phyloP scores from a whole-genome alignment of 37 sponge, comb jelly and placozoan species.

The Chondrosia reniformis region DNA sequence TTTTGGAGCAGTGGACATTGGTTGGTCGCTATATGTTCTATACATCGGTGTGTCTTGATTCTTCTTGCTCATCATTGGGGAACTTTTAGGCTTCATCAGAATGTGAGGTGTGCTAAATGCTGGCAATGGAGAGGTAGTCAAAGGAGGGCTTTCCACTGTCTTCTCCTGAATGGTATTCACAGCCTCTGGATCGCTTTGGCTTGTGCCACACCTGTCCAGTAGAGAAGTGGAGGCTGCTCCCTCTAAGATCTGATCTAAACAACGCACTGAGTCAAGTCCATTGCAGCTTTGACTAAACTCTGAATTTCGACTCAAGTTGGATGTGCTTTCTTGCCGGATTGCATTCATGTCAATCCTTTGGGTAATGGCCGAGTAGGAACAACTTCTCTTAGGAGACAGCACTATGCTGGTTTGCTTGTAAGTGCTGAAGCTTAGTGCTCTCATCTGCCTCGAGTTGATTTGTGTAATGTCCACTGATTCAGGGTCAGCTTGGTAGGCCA shows the following conservation, averaged over 20 bases:
- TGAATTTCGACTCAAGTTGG: background rate
- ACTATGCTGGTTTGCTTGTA: background rate
- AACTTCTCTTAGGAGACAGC: background rate
- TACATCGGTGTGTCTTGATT: background rate
- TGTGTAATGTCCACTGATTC: constrained; percentile 49
- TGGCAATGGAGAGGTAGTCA: background rate
- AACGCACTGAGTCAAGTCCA: background rate
- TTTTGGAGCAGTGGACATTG: background rate
- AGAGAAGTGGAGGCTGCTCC: background rate
- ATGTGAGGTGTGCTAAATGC: background rate
- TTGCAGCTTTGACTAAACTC: background rate
- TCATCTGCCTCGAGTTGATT: background rate
- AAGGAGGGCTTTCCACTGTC: background rate
- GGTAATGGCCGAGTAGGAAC: background rate
- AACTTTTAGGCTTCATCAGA: background rate
- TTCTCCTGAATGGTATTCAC: background rate
- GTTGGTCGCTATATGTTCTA: constrained; percentile 1
- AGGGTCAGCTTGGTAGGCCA: constrained; percentile 94
- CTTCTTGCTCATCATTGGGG: background rate
- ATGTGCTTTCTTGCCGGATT: background rate
- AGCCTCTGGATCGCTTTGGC: background rate
- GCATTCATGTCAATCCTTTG: background rate
- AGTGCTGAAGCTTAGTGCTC: constrained; percentile 12
- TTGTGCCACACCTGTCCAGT: too few species aligned
- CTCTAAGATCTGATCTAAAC: background rate